phyloP scores from a whole-genome alignment of 2,797 vertebrate species.

The Hippoglossus hippoglossus region DNA sequence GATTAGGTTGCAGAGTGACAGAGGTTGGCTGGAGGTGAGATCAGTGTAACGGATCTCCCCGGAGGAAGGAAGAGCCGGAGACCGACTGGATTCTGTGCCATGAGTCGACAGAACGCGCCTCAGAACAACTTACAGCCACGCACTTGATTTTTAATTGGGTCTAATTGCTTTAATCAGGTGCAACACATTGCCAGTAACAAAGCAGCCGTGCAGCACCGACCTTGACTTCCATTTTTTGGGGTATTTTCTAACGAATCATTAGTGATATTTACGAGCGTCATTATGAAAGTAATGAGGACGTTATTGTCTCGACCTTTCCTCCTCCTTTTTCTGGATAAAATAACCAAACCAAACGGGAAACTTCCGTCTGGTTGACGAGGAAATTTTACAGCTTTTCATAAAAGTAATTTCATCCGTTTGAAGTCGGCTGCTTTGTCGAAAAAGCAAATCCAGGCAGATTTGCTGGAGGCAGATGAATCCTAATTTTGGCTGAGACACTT shows the following conservation, averaged over 20 bases:
- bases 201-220: background rate
- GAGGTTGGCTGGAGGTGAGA: conserved; percentile 74
- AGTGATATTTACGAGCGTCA: conserved; percentile 1
- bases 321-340: background rate
- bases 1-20: conserved; percentile 67
- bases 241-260: background rate
- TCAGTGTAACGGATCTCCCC: conserved; percentile 66
- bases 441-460: too few species aligned
- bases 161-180: background rate
- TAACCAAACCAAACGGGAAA: too few species aligned
- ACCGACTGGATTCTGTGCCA: conserved; percentile 32
- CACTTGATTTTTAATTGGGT: background rate
- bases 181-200: background rate
- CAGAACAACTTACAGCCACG: background rate
- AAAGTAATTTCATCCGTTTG: background rate
- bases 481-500: background rate
- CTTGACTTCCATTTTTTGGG: background rate
- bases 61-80: conserved; percentile 59
- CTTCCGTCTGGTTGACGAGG: background rate
- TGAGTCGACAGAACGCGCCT: conserved; percentile 14
- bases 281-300: background rate
- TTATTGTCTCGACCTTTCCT: background rate
- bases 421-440: too few species aligned
- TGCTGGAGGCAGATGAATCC: too few species aligned
- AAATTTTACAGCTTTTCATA: background rate